Evolutionary conservation across 2,888 invertebrate genomes (phyloP).

Genomic region (Eupeodes luniger): DNA sequence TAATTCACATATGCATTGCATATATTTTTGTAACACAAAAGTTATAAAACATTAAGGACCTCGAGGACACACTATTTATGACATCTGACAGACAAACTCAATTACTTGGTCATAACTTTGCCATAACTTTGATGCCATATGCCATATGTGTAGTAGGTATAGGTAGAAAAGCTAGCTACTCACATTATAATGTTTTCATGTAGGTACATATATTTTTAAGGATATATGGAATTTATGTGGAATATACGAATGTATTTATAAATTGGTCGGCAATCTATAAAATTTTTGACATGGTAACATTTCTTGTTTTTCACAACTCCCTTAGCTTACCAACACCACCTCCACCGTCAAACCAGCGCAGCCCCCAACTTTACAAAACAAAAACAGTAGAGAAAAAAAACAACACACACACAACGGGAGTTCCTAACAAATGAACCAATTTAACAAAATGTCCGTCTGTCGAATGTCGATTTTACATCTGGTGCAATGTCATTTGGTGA

Average conservation of each 20-base stretch:
- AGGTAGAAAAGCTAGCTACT: no score
- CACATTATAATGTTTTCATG: no score
- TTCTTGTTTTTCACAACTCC: conserved; percentile 25
- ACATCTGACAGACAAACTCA: conserved; percentile 68
- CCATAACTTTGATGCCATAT: neutral
- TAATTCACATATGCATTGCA: neutral
- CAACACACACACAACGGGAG: neutral
- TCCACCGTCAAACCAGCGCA: neutral
- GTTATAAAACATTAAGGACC: conserved; percentile 8
- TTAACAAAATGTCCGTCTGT: conserved; percentile 63
- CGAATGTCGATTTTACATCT: conserved; percentile 60
- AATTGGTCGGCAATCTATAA: conserved; percentile 62
- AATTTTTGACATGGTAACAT: conserved; percentile 59
- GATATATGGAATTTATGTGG: neutral
- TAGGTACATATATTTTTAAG: no score
- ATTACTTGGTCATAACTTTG: conserved; percentile 69
- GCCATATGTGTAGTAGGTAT: no score
- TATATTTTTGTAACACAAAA: conserved; percentile 13
- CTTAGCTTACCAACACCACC: neutral
- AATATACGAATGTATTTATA: conserved; percentile 1
- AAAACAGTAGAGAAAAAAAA: neutral
- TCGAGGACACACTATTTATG: conserved; percentile 42
- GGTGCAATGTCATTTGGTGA: conserved; percentile 68
- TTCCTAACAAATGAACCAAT: conserved; percentile 68
- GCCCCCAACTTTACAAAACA: neutral